Percentiles rank a stretch among this genome's conserved stretches.
phyloP scores from a whole-genome alignment of 2,888 invertebrate genomes.

The Celastrina argiolus region DNA sequence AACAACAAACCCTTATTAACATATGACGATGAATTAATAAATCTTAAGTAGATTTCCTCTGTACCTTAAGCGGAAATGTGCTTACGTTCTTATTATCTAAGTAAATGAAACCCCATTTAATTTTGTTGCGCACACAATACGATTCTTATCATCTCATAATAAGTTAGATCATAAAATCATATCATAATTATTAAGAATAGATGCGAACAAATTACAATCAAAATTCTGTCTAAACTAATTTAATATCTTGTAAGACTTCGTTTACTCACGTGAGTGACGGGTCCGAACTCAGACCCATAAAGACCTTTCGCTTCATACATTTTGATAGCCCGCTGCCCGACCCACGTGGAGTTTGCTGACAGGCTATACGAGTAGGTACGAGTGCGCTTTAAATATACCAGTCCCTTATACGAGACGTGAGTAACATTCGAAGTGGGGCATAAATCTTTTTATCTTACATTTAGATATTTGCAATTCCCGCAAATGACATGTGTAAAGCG shows the following conservation, averaged over 20 bases:
- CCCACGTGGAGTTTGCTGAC: conserved; percentile 19
- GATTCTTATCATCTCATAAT: not conserved
- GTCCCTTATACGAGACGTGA: conserved; percentile 33
- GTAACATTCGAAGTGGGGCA: conserved; percentile 39
- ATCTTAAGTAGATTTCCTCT: too few species aligned
- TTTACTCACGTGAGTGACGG: conserved; percentile 16
- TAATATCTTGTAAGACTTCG: not conserved
- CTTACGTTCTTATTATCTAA: not conserved
- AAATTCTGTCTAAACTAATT: not conserved
- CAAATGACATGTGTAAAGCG: conserved; percentile 70
- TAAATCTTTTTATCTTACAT: conserved; percentile 43
- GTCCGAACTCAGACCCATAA: conserved; percentile 5
- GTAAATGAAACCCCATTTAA: not conserved
- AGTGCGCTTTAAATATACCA: conserved; percentile 20
- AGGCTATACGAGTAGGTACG: conserved; percentile 8
- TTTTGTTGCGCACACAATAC: not conserved
- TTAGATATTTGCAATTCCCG: conserved; percentile 57
- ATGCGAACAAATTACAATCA: not conserved
- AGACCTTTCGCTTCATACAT: conserved; percentile 19
- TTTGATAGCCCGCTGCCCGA: conserved; percentile 13
- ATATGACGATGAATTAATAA: too few species aligned
- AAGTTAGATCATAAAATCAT: too few species aligned
- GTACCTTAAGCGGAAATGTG: not conserved
- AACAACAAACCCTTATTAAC: not conserved
- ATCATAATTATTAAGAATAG: not conserved